phyloP scores from a whole-genome alignment of 2,113 vertebrate genomes.

The Cariama cristata region DNA sequence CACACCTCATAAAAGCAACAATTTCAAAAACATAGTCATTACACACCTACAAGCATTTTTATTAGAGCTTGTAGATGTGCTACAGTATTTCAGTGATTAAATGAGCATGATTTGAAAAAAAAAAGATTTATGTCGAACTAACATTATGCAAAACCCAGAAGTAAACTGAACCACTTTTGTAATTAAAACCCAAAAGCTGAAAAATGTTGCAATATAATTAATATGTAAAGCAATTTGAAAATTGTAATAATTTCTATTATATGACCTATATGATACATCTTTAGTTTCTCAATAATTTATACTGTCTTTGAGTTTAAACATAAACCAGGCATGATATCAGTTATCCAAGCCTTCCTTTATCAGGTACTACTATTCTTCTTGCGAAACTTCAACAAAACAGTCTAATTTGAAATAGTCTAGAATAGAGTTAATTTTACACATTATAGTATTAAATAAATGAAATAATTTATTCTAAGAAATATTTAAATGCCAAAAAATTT shows the following conservation, averaged over 20 bases:
- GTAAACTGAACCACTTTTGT: not conserved
- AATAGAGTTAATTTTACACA: not conserved
- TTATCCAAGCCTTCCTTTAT: not conserved
- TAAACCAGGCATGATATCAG: not conserved
- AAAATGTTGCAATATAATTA: not conserved
- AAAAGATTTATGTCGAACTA: not conserved
- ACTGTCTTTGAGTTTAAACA: not conserved
- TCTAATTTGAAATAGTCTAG: not conserved
- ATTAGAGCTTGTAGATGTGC: not conserved
- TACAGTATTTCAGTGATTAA: not conserved
- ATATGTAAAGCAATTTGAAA: not conserved
- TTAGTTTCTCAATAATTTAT: not conserved
- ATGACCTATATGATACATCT: not conserved
- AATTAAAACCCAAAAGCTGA: not conserved
- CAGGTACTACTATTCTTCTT: not conserved
- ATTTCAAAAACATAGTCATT: not conserved
- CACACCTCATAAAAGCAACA: not conserved
- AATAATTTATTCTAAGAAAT: not conserved
- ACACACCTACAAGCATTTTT: slow-evolving; percentile 23
- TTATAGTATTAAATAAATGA: not conserved
- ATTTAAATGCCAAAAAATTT: not conserved
- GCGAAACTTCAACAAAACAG: not conserved
- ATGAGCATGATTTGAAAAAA: not conserved
- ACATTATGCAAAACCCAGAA: not conserved
- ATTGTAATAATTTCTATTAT: not conserved